Evolutionary conservation across 35 echinoderm and acorn worm species (phyloP).

Genomic region (Strongylocentrotus purpuratus): DNA sequence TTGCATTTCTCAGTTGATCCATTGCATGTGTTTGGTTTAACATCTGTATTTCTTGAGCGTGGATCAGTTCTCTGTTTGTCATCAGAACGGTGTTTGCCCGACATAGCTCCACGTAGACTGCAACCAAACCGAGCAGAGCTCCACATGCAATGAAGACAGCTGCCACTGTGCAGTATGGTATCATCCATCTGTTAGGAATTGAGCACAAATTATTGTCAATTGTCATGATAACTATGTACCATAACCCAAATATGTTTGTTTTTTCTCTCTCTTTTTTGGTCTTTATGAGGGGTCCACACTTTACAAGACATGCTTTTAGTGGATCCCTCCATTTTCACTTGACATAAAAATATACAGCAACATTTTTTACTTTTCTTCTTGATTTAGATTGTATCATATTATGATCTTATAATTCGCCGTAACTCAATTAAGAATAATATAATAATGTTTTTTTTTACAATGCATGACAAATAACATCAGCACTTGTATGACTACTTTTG

Average conservation of each 20-base stretch:
- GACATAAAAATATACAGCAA: no score
- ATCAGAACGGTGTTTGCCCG: conserved; percentile 11
- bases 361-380: not conserved
- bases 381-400: no score
- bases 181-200: not conserved
- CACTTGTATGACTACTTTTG: no score
- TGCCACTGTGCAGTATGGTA: conserved; percentile 27
- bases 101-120: conserved; percentile 47
- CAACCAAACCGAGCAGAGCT: not conserved
- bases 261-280: no score
- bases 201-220: not conserved
- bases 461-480: no score
- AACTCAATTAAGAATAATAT: not conserved
- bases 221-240: not conserved
- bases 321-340: not conserved
- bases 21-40: conserved; percentile 28
- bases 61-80: conserved; percentile 39
- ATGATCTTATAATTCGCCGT: no score
- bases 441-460: not conserved
- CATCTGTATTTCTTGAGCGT: conserved; percentile 33
- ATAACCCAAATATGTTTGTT: not conserved
- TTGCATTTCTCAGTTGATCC: not conserved
- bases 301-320: not conserved
- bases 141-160: conserved; percentile 14
- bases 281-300: not conserved